phyloP scores from a whole-genome alignment of 2,888 invertebrate species.

The Mylabris sibirica region DNA sequence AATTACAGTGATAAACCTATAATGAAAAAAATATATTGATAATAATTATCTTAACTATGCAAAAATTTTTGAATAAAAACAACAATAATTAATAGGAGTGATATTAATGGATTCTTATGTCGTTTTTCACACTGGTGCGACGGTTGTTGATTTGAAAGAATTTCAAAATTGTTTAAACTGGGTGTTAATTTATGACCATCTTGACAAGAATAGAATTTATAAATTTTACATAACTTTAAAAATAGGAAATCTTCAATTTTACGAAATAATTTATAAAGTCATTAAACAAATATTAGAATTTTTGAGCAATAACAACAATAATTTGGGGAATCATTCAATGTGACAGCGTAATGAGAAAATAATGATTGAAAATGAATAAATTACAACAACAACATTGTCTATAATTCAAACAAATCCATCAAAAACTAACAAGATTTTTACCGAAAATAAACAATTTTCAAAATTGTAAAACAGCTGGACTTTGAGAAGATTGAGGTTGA shows the following conservation, averaged over 20 bases:
- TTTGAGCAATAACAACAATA: not conserved
- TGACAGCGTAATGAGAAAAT: constrained; percentile 29
- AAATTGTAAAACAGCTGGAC: constrained; percentile 14
- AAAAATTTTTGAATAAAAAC: too few species aligned
- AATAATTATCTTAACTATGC: too few species aligned
- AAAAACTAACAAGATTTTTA: too few species aligned
- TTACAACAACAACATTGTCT: constrained; percentile 19
- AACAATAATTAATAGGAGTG: too few species aligned
- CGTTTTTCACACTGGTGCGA: too few species aligned
- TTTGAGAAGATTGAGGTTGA: constrained; percentile 47
- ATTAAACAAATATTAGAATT: constrained; percentile 2
- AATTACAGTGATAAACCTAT: too few species aligned
- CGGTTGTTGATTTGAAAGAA: not conserved
- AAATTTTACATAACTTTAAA: too few species aligned
- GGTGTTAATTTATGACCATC: not conserved
- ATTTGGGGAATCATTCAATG: constrained; percentile 23
- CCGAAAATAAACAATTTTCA: constrained; percentile 12
- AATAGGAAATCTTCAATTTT: too few species aligned
- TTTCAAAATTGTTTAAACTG: not conserved
- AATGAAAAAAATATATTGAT: too few species aligned
- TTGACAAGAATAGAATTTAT: not conserved
- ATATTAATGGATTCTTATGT: too few species aligned
- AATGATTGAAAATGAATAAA: constrained; percentile 34
- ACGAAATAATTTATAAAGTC: not conserved
- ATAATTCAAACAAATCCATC: not conserved